These are phyloP conservation scores for Rhimphoctona megacephalus DNA, from an alignment of 2,888 invertebrate species.

Conservation along the genomic window DNA sequence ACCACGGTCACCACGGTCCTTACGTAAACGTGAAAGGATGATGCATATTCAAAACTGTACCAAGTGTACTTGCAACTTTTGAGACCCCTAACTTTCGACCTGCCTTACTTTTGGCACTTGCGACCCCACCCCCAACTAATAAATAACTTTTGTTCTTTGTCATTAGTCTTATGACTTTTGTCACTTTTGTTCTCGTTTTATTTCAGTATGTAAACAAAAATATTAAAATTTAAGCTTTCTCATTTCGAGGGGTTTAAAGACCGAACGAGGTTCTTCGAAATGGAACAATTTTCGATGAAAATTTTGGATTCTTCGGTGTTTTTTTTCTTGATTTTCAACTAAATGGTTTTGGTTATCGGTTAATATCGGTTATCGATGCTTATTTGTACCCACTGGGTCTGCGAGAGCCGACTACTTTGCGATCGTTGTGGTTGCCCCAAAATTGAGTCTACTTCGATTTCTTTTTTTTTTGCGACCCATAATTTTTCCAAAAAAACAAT, in stretches of 20 bases:
- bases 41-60: conserved; percentile 33
- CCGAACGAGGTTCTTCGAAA: neutral
- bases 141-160: neutral
- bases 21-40: conserved; percentile 20
- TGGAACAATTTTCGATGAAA: neutral
- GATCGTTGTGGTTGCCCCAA: neutral
- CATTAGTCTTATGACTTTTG: neutral
- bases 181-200: neutral
- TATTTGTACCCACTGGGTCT: neutral
- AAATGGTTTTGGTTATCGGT: neutral
- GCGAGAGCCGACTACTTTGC: neutral
- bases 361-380: neutral
- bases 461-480: too few relatives aligned
- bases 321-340: too few relatives aligned
- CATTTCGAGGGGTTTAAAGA: neutral
- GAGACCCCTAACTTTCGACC: conserved; percentile 4
- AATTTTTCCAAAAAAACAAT: too few relatives aligned
- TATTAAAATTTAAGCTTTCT: neutral
- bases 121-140: neutral
- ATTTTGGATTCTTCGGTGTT: too few relatives aligned
- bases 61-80: conserved; percentile 25
- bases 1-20: conserved; percentile 13
- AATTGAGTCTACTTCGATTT: neutral
- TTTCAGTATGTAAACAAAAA: neutral
- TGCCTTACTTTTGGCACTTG: neutral